Evolutionary conservation across 1,140 invertebrate genomes (phyloP).

Genomic region (Drosophila grimshawi): DNA sequence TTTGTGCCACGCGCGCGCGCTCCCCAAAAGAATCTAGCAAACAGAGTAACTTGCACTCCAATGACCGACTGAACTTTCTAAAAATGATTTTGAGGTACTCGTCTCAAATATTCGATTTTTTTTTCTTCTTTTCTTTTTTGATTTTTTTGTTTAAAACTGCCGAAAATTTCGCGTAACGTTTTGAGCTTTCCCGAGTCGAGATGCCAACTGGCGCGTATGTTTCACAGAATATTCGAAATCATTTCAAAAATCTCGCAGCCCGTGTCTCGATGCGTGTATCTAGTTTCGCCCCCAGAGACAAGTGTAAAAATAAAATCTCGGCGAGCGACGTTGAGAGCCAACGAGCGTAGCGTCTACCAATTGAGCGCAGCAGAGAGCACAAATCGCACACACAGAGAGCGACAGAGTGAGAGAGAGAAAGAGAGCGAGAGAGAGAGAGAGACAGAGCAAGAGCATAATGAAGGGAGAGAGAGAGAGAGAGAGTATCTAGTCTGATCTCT

Average conservation of each 20-base stretch:
- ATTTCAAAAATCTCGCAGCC: slow-evolving; percentile 47
- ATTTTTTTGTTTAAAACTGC: not conserved
- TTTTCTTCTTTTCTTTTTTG: too few relatives aligned
- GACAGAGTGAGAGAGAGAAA: slow-evolving; percentile 24
- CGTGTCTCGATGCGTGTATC: slow-evolving; percentile 57
- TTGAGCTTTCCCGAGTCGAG: slow-evolving; percentile 73
- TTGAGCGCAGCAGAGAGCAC: slow-evolving; percentile 39
- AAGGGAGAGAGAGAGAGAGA: slow-evolving; percentile 27
- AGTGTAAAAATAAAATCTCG: slow-evolving; percentile 80
- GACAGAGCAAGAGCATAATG: slow-evolving; percentile 22
- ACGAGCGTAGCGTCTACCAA: slow-evolving; percentile 10
- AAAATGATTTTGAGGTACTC: slow-evolving; percentile 53
- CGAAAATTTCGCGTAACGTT: slow-evolving; percentile 44
- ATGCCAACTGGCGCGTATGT: slow-evolving; percentile 76
- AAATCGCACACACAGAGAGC: slow-evolving; percentile 10
- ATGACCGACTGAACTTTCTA: slow-evolving; percentile 84
- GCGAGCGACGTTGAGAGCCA: slow-evolving; percentile 39
- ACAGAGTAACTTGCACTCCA: slow-evolving; percentile 48
- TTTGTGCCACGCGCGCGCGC: slow-evolving; percentile 60
- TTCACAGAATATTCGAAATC: slow-evolving; percentile 74
- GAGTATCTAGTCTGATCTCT: slow-evolving; percentile 3
- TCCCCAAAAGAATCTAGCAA: not conserved
- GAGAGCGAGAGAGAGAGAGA: slow-evolving; percentile 1
- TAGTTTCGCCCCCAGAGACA: slow-evolving; percentile 74
- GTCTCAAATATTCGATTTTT: slow-evolving; percentile 1